phyloP scores from a whole-genome alignment of 2,797 vertebrate genomes.

The Silurus lanzhouensis region DNA sequence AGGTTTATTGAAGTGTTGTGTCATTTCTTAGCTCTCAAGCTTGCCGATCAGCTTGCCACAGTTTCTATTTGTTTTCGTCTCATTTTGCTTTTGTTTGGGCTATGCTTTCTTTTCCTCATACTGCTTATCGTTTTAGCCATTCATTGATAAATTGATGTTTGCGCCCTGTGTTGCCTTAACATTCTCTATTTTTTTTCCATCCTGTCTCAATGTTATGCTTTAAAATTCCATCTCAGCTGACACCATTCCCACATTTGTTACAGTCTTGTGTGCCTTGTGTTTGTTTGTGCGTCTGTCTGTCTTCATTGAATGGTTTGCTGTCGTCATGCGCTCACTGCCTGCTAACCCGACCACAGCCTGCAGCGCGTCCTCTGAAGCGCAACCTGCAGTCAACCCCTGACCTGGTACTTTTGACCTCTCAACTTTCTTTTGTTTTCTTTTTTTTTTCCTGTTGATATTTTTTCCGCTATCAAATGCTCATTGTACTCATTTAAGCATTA shows the following conservation, averaged over 20 bases:
- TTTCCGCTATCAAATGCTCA: conserved; percentile 4
- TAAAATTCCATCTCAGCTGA: conserved; percentile 57
- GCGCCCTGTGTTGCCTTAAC: conserved; percentile 44
- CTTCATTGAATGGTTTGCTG: conserved; percentile 65
- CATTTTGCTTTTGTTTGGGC: conserved; percentile 16
- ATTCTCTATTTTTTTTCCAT: conserved; percentile 22
- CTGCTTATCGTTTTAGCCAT: conserved; percentile 6
- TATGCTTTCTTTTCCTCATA: conserved; percentile 3
- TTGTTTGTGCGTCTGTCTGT: conserved; percentile 65
- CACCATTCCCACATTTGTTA: conserved; percentile 59
- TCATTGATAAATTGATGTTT: conserved; percentile 42
- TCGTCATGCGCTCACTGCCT: conserved; percentile 57
- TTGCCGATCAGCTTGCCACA: conserved; percentile 31
- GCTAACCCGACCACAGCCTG: conserved; percentile 55
- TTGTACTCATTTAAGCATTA: conserved; percentile 17
- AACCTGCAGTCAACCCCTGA: conserved; percentile 71
- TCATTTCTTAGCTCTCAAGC: neutral
- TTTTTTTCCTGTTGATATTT: neutral
- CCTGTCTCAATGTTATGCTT: conserved; percentile 27
- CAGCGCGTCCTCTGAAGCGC: conserved; percentile 75
- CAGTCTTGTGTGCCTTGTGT: conserved; percentile 70
- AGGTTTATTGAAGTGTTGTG: neutral
- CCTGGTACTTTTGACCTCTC: conserved; percentile 74
- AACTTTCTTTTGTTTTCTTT: conserved; percentile 60
- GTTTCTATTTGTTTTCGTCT: conserved; percentile 17